Evolutionary conservation across 2,113 vertebrate species (phyloP).

Genomic region (Callospermophilus lateralis): DNA sequence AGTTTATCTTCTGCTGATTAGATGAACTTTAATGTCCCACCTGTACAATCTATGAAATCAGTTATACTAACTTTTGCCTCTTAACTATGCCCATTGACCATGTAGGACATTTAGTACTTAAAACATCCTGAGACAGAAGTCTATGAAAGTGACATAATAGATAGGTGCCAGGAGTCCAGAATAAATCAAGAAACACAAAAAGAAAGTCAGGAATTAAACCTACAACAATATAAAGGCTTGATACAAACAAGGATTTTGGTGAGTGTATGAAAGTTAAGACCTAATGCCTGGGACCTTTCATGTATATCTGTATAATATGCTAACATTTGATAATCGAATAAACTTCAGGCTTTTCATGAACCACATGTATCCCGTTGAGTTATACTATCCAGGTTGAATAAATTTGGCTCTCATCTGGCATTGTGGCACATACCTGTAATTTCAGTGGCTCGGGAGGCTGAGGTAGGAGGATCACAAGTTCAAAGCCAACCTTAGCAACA

Average conservation of each 20-base stretch:
- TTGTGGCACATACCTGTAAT: no score
- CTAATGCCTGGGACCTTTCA: neutral
- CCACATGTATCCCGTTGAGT: neutral
- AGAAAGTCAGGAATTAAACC: neutral
- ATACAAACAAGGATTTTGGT: neutral
- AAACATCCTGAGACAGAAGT: neutral
- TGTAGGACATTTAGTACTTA: neutral
- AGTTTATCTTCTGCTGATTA: neutral
- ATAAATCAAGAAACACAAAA: neutral
- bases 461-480: no score
- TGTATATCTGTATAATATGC: neutral
- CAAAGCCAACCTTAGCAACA: no score
- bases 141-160: neutral
- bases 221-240: neutral
- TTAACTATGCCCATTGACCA: neutral
- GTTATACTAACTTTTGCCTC: neutral
- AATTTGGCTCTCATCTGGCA: neutral
- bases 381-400: neutral
- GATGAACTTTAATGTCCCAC: neutral
- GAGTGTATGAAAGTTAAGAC: neutral
- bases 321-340: neutral
- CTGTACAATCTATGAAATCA: neutral
- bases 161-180: neutral
- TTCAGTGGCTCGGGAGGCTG: no score
- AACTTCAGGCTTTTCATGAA: neutral